Base-by-base conservation (phyloP, 1,140 invertebrate species). In the Drosophila parvula region DNA sequence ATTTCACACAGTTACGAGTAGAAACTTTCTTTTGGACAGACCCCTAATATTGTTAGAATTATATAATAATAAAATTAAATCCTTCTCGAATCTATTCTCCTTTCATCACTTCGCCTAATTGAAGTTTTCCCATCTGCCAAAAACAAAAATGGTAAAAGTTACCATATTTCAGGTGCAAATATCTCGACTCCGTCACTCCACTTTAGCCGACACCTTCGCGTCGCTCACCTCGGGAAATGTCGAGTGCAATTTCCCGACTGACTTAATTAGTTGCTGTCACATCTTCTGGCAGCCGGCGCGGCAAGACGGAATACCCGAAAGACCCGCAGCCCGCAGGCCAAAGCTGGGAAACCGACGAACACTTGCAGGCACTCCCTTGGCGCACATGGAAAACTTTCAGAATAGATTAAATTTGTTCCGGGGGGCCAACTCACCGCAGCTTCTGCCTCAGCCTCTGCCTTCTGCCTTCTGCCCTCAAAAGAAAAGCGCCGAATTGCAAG, bases 361-460 rank as follows among this genome's bases (percentile, higher is more conserved):
- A 78, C 57, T 61, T 61, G 47, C 75, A 62, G 65, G 51, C 51
- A 55, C 41, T 78, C 75, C 74, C 75, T 59, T 36, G 76, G 74
- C 58, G 58, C 57, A 50, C 67, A 78, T 78, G 59, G 64, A 71
- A 78, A 78, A 78, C 74, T 78, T 78, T 78, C 75, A 71, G 76
- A 68, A 77, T 77, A 61, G 78, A 77, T 82, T 82, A 82, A 81
- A 82, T 82, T 82, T 48, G 68, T 69, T 77, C 55, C 47, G 28
- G 22, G 34, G 40, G 22, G 11, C 34, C 34, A 28, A 41, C 47
- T 50, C 67, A 41, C 47, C 50, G 41, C 57, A 67, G 44, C 55
- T 63, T 62, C 47, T 53, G 32, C 32, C 12, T 4, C 18, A 6
- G 32, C 18, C 22, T 5, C 63, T 41, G 18, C 3, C 22, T 22